phyloP scores from a whole-genome alignment of 2,797 vertebrate species.

The Lacerta agilis region DNA sequence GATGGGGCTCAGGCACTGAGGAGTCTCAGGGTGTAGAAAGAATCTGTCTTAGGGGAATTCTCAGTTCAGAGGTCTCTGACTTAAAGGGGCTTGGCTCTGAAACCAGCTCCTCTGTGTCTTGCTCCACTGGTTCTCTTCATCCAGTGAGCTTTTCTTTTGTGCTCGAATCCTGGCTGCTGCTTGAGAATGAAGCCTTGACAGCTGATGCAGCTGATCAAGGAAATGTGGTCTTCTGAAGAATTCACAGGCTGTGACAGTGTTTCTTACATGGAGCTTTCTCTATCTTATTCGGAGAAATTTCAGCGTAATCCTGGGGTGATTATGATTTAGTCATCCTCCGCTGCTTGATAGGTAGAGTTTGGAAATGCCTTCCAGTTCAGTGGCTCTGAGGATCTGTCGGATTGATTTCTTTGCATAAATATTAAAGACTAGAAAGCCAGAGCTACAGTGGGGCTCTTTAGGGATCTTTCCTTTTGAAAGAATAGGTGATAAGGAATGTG shows the following conservation, averaged over 20 bases:
- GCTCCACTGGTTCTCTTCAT: neutral
- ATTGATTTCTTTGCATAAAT: conserved; percentile 46
- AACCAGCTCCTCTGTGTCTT: neutral
- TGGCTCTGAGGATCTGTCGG: conserved; percentile 20
- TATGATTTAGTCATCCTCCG: neutral
- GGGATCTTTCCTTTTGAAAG: neutral
- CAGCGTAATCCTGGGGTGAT: neutral
- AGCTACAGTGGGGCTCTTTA: conserved; percentile 1
- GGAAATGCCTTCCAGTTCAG: neutral
- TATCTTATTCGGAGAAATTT: neutral
- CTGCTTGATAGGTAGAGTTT: neutral
- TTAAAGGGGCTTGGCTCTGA: neutral
- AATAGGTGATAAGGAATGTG: neutral
- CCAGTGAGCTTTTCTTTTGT: neutral
- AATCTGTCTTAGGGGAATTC: neutral
- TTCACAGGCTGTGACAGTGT: neutral
- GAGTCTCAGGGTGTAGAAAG: neutral
- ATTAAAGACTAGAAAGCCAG: conserved; percentile 13
- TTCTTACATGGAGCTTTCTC: neutral
- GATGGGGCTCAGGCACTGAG: neutral
- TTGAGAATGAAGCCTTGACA: neutral
- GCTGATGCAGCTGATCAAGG: neutral
- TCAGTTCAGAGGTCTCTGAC: neutral
- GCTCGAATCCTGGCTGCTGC: neutral
- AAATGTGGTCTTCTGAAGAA: neutral